These are phyloP conservation scores for Maniola jurtina DNA, from an alignment of 1,140 invertebrate genomes.

Conservation along the genomic window DNA sequence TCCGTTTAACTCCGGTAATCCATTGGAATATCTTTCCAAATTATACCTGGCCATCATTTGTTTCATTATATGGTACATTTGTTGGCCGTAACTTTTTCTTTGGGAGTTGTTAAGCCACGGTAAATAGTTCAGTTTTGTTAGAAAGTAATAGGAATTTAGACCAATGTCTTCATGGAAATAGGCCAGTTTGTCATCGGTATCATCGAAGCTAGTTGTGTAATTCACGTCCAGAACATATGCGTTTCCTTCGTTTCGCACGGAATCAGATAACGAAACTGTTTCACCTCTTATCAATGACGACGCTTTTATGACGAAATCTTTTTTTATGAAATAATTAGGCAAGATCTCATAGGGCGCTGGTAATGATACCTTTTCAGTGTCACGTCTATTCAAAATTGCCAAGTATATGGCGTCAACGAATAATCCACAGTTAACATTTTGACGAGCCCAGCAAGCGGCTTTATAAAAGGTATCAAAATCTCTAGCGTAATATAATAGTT, in stretches of 20 bases:
- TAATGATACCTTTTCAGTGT: slow-evolving; percentile 73
- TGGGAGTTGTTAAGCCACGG: slow-evolving; percentile 39
- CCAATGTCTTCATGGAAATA: slow-evolving; percentile 71
- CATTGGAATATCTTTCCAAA: slow-evolving; percentile 67
- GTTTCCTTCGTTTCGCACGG: slow-evolving; percentile 57
- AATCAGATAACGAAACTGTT: slow-evolving; percentile 31
- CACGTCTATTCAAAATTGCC: slow-evolving; percentile 71
- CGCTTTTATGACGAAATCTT: slow-evolving; percentile 59
- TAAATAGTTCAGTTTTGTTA: slow-evolving; percentile 50
- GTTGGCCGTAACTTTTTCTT: slow-evolving; percentile 44
- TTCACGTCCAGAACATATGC: slow-evolving; percentile 59
- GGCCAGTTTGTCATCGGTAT: slow-evolving; percentile 52
- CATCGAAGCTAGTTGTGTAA: slow-evolving; percentile 55
- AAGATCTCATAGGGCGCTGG: slow-evolving; percentile 79
- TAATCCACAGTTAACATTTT: slow-evolving; percentile 77
- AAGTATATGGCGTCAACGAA: slow-evolving; percentile 76
- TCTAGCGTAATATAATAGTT: slow-evolving; percentile 73
- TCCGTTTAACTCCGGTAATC: slow-evolving; percentile 48
- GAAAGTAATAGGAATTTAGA: slow-evolving; percentile 63
- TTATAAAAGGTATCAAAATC: slow-evolving; percentile 79
- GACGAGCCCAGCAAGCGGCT: slow-evolving; percentile 77
- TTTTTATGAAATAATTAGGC: slow-evolving; percentile 77
- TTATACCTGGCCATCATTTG: slow-evolving; percentile 63
- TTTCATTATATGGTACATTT: slow-evolving; percentile 56
- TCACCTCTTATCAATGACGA: slow-evolving; percentile 45